Percentiles rank a stretch among this genome's conserved stretches.
Conservation (phyloP, 2,888 invertebrate genomes). For the Oegoconia quadripuncta region DNA sequence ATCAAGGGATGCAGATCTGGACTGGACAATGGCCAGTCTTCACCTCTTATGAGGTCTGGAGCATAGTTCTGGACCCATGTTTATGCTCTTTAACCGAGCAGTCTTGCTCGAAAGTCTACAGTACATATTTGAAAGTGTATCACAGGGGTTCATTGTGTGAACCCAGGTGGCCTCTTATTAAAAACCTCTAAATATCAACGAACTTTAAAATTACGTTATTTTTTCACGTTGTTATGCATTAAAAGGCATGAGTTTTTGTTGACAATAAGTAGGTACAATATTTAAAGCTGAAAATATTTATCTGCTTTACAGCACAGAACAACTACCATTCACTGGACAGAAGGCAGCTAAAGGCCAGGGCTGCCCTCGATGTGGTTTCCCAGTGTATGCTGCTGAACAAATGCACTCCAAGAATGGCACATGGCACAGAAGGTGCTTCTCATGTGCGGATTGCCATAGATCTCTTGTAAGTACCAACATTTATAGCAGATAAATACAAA, state of each 20-base stretch:
- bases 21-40: too few species aligned
- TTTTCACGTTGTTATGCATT: too few species aligned
- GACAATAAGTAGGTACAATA: too few species aligned
- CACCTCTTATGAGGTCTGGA: too few species aligned
- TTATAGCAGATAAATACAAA: too few species aligned
- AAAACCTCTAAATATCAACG: too few species aligned
- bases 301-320: slow-evolving; percentile 80
- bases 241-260: neutral
- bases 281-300: neutral
- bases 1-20: too few species aligned
- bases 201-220: too few species aligned
- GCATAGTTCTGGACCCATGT: too few species aligned
- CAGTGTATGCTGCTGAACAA: slow-evolving; percentile 97
- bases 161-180: too few species aligned
- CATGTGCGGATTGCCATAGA: slow-evolving; percentile 91
- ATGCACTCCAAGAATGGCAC: slow-evolving; percentile 95
- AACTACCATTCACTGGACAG: slow-evolving; percentile 85
- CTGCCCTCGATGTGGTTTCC: slow-evolving; percentile 92
- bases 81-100: too few species aligned
- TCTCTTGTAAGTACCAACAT: slow-evolving; percentile 81
- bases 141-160: neutral
- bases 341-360: slow-evolving; percentile 88
- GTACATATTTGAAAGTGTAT: neutral
- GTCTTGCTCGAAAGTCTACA: too few species aligned
- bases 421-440: slow-evolving; percentile 97